Evolutionary conservation across 2,888 invertebrate species (phyloP).

Genomic region (Coremacera marginata): DNA sequence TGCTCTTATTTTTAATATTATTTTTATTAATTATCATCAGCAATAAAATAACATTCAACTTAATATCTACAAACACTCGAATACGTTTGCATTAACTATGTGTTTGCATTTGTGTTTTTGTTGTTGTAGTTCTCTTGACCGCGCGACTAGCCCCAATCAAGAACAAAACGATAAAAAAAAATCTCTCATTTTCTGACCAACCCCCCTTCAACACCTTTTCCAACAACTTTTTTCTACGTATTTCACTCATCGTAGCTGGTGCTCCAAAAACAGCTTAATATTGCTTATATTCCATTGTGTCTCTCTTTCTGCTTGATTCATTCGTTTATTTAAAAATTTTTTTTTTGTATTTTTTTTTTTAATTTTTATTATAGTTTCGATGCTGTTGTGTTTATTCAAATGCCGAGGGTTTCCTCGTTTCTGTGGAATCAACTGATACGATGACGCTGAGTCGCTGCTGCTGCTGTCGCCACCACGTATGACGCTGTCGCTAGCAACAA

Average conservation of each 20-base stretch:
- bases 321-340: constrained; percentile 44
- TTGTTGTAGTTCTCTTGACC: constrained; percentile 40
- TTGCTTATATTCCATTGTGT: neutral
- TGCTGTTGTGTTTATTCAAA: constrained; percentile 29
- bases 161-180: constrained; percentile 34
- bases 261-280: neutral
- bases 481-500: constrained; percentile 8
- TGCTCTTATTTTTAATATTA: neutral
- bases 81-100: no score
- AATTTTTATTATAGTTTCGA: constrained; percentile 42
- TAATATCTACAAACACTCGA: neutral
- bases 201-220: neutral
- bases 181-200: neutral
- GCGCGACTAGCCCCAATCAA: constrained; percentile 41
- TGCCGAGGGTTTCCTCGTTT: constrained; percentile 65
- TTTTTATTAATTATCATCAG: neutral
- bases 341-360: no score
- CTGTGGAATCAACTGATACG: constrained; percentile 58
- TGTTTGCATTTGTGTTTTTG: no score
- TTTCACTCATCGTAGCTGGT: neutral
- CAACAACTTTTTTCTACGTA: neutral
- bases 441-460: constrained; percentile 19
- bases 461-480: constrained; percentile 15
- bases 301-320: constrained; percentile 56
- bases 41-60: no score